Percentiles rank a stretch among this genome's conserved stretches.
phyloP scores from a whole-genome alignment of 2,888 invertebrate species.

The Prostheceraeus crozeri region DNA sequence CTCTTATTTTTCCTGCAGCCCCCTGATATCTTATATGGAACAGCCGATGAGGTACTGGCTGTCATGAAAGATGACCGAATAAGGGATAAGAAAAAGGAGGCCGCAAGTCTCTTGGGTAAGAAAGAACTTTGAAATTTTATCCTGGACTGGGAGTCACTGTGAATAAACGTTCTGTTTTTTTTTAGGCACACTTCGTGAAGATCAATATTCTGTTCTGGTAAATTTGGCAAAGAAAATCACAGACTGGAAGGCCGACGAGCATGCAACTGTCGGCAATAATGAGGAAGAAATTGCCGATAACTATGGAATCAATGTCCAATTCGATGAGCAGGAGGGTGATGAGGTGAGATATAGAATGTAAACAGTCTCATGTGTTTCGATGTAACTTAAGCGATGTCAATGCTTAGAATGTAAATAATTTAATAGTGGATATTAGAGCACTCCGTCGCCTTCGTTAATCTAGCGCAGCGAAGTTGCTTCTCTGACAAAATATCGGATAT shows the following conservation, averaged over 20 bases:
- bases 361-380: not conserved
- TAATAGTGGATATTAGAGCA: too few relatives aligned
- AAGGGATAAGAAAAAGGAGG: slow-evolving; percentile 81
- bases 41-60: slow-evolving; percentile 93
- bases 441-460: too few relatives aligned
- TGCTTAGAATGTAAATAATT: too few relatives aligned
- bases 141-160: not conserved
- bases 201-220: slow-evolving; percentile 82
- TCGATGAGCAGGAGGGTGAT: slow-evolving; percentile 85
- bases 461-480: too few relatives aligned
- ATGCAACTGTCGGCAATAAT: slow-evolving; percentile 36
- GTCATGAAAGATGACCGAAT: slow-evolving; percentile 87
- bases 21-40: slow-evolving; percentile 88
- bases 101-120: slow-evolving; percentile 72
- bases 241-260: slow-evolving; percentile 64
- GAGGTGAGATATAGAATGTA: slow-evolving; percentile 61
- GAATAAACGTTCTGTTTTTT: not conserved
- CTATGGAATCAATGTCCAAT: slow-evolving; percentile 97
- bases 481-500: too few relatives aligned
- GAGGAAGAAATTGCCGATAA: slow-evolving; percentile 91
- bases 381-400: too few relatives aligned
- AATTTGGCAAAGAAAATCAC: slow-evolving; percentile 97
- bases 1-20: too few relatives aligned
- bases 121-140: slow-evolving; percentile 57
- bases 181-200: slow-evolving; percentile 62